Evolutionary conservation across 2,113 vertebrate genomes (phyloP).

Genomic region (Shinisaurus crocodilurus): DNA sequence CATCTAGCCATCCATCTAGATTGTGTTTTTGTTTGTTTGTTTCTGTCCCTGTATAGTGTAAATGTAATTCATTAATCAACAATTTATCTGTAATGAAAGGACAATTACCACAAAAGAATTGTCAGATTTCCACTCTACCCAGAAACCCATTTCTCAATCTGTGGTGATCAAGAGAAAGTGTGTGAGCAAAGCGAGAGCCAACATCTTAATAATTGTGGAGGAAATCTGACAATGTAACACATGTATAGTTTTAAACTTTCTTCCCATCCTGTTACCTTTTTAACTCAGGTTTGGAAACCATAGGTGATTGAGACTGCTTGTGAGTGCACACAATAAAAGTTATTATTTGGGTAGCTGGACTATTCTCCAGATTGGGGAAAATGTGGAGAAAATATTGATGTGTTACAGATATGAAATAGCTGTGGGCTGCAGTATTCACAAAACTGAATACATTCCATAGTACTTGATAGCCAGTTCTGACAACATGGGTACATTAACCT

Average conservation of each 20-base stretch:
- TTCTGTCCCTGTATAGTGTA: background rate
- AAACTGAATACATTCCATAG: background rate
- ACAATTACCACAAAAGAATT: background rate
- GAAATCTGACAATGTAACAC: background rate
- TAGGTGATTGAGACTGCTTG: background rate
- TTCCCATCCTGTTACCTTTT: background rate
- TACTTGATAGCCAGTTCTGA: background rate
- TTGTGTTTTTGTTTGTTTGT: background rate
- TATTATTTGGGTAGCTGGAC: background rate
- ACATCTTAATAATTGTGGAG: background rate
- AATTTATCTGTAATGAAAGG: constrained; percentile 1
- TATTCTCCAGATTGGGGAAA: background rate
- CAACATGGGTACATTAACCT: background rate
- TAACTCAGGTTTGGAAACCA: background rate
- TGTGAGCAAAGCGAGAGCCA: background rate
- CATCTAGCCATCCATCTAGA: constrained; percentile 11
- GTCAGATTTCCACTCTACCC: background rate
- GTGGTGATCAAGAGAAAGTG: background rate
- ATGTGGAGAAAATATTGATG: background rate
- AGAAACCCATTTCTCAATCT: background rate
- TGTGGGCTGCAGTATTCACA: background rate
- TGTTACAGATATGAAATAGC: background rate
- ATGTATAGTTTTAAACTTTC: background rate
- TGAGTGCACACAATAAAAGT: background rate
- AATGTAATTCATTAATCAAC: background rate